Evolutionary conservation across 2,113 vertebrate species (phyloP).

Genomic region (Lycocorax pyrrhopterus): DNA sequence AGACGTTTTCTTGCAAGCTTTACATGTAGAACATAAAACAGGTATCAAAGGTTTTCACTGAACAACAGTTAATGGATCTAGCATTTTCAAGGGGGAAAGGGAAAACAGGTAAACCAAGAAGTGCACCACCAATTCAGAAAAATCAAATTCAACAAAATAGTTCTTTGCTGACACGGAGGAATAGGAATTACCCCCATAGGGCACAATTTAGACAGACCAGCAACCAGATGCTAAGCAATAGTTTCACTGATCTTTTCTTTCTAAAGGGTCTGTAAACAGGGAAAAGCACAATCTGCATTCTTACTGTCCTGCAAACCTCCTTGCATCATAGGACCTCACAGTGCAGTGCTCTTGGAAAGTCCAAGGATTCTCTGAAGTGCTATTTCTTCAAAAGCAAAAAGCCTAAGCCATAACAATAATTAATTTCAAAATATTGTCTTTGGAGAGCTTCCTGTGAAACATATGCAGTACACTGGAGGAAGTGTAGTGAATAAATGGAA

Average conservation of each 20-base stretch:
- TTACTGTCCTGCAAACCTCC: background rate
- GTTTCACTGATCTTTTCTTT: background rate
- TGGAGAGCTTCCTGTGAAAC: background rate
- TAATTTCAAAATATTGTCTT: slow-evolving; percentile 10
- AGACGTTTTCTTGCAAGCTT: background rate
- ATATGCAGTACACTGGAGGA: background rate
- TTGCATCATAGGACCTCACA: background rate
- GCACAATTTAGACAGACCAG: background rate
- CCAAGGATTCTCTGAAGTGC: background rate
- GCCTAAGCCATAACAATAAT: background rate
- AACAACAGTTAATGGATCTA: background rate
- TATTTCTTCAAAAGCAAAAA: background rate
- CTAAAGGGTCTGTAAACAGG: background rate
- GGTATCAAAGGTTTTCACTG: background rate
- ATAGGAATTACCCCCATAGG: background rate
- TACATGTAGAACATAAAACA: background rate
- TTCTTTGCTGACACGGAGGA: background rate
- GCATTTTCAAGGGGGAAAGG: background rate
- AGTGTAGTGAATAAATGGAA: background rate
- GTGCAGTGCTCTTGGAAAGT: background rate
- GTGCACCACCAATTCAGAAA: background rate
- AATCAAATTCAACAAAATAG: background rate
- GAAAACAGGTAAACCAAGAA: background rate
- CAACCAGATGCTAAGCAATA: background rate
- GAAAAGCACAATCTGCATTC: background rate